Base-by-base conservation (phyloP, 2,113 vertebrate genomes). In the crab-eating macaque (Macaca fascicularis) region DNA sequence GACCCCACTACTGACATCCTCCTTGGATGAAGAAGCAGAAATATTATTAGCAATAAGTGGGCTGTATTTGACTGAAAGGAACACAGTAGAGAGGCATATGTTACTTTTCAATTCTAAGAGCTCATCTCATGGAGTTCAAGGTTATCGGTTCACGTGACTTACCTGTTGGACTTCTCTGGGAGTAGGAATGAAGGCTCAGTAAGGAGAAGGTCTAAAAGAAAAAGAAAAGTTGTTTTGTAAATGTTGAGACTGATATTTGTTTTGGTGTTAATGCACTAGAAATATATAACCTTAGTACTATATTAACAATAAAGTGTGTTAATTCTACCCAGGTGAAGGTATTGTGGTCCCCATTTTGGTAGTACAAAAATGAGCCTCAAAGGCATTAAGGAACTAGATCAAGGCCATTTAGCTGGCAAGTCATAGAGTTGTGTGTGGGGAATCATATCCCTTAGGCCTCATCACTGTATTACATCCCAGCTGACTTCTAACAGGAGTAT, bases 21-120 rank as follows among this genome's bases (percentile, higher is more conserved):
- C 92, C 85, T 86, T 27, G 35, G 72, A 94, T 38, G 45, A 74
- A 93, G 76, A 38, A 61, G 76, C 22, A 82, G 89, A 84, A 90
- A 85, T 95, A 90, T 84, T 83, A 92, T 84, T 88, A 95, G 87
- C 20, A 20, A 27, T 57, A 83, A 97, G 95, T 93, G 87, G 81
- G 70, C 67, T 93, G 84, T 10, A 25, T 50, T 40, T 90, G 64
- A 75, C 72, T 23, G 75, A 43, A 75, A 90, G 83, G 45, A 90
- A 70, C 74, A 57, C 52, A 9, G 22, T 43, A 59, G 43, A 50
- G 48, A 64, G 81, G 67, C 19, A 3, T 0, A 50, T 20, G 27
- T 1, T 32, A 40, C 35, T 89, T 64, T 45, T 19, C 67, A 35
- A 12, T 38, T 86, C 85, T 81, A 43, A 79, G 38, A 90, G 19